These are phyloP conservation scores for Cynodonichthys magdalenae DNA, from an alignment of 2,797 vertebrate genomes.

Conservation along the genomic window DNA sequence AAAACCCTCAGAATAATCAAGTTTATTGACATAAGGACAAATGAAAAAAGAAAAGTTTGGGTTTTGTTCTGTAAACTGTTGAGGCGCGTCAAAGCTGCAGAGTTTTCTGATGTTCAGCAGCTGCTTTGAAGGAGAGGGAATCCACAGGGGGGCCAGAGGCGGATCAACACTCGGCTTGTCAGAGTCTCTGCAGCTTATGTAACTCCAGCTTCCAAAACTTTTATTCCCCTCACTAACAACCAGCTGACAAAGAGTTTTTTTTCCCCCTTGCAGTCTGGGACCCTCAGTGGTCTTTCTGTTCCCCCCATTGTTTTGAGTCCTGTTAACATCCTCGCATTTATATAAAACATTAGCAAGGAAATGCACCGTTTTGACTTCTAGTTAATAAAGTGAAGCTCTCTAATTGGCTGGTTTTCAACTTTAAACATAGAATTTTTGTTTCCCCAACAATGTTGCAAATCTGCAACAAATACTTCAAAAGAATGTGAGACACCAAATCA, in stretches of 20 bases:
- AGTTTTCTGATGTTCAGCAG: conserved; percentile 52
- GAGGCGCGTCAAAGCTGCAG: conserved; percentile 35
- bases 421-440: background rate
- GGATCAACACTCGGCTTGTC: conserved; percentile 60
- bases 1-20: conserved; percentile 34
- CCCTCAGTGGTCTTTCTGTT: conserved; percentile 12
- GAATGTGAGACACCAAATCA: conserved; percentile 7
- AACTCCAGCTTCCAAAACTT: conserved; percentile 52
- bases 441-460: background rate
- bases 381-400: background rate
- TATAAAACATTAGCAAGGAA: background rate
- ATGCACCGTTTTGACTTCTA: background rate
- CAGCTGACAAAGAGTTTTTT: conserved; percentile 33
- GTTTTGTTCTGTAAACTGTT: conserved; percentile 33
- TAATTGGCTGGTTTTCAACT: conserved; percentile 5
- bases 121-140: conserved; percentile 63
- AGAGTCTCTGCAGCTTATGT: conserved; percentile 63
- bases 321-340: conserved; percentile 18
- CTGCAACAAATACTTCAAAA: background rate
- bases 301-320: conserved; percentile 15
- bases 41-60: conserved; percentile 6
- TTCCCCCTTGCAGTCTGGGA: conserved; percentile 2
- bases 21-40: conserved; percentile 30
- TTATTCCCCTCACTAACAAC: conserved; percentile 60
- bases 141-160: conserved; percentile 50